Conservation (phyloP, 2,888 invertebrate species). For the Heliconius cydno region DNA sequence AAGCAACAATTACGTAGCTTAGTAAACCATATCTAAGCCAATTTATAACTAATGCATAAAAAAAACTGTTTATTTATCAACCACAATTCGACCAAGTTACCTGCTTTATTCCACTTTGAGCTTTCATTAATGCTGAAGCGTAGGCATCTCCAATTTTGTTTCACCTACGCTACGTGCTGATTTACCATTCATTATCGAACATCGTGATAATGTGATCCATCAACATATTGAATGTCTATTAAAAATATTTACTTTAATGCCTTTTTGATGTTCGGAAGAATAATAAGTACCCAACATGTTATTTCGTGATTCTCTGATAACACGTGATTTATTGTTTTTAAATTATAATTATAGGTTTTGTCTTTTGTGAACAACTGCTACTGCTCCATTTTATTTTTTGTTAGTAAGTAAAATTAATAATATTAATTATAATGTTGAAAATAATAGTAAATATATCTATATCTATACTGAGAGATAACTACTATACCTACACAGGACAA, state of each 20-base stretch:
- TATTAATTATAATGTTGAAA: background rate
- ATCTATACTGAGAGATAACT: background rate
- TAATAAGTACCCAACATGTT: background rate
- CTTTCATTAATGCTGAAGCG: constrained; percentile 9
- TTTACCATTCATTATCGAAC: constrained; percentile 20
- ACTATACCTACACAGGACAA: background rate
- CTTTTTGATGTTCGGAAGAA: constrained; percentile 9
- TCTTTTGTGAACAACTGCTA: too few species aligned
- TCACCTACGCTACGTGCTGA: constrained; percentile 14
- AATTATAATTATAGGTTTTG: background rate
- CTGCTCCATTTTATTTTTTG: too few species aligned
- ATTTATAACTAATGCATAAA: background rate
- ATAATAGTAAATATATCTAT: background rate
- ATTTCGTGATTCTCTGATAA: background rate
- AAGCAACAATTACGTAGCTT: background rate
- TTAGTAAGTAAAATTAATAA: too few species aligned
- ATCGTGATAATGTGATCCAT: constrained; percentile 21
- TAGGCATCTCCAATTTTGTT: constrained; percentile 12
- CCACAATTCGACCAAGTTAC: constrained; percentile 3
- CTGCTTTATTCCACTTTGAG: constrained; percentile 19
- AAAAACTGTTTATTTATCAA: background rate
- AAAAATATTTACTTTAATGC: constrained; percentile 19
- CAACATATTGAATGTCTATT: constrained; percentile 20
- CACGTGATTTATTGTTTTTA: background rate
- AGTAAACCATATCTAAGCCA: too few species aligned